Evolutionary conservation across 2,797 vertebrate species (phyloP), one percentile per base, ranked within the genome.

Genomic region (Falco rusticolus): DNA sequence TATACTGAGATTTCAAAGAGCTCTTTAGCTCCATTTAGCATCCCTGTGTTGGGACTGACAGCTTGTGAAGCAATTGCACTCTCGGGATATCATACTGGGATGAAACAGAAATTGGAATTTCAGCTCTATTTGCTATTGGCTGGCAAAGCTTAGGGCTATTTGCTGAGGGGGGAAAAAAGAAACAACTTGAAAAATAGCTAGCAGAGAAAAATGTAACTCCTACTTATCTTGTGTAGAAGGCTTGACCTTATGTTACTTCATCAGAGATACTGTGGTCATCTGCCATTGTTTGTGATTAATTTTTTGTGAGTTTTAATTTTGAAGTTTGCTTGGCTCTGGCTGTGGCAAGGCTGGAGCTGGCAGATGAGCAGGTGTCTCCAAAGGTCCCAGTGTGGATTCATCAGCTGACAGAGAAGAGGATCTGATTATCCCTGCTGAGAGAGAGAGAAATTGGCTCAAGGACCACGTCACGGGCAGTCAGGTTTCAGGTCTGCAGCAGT

Each of bases 71-170:
- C 94, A 96, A 96, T 97, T 95, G 82, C 92, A 94, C 90, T 93
- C 84, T 39, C 0, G 47, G 94, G 94, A 92, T 93, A 71, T 85
- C 84, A 63, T 88, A 85, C 54, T 87, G 92, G 96, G 87, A 97
- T 95, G 93, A 97, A 95, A 77, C 16, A 91, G 78, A 80, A 96
- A 97, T 92, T 88, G 91, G 88, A 97, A 95, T 87, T 96, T 95
- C 21, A 17, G 33, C 70, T 95, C 37, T 68, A 43, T 85, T 92
- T 81, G 75, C 85, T 89, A 72, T 91, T 91, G 68, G 79, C 68
- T 83, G 68, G 65, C 50, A 94, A 92, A 92, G 37, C 71, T 92
- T 56, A 34, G 34, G 48, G 61, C 51, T 94, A 31, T 92, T 95
- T 95, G 7, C 57, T 39, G 11, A 26, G 5, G 2, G 0, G 6